Conservation (phyloP, 2,797 vertebrate genomes). For the Lepilemur ruficaudatus region DNA sequence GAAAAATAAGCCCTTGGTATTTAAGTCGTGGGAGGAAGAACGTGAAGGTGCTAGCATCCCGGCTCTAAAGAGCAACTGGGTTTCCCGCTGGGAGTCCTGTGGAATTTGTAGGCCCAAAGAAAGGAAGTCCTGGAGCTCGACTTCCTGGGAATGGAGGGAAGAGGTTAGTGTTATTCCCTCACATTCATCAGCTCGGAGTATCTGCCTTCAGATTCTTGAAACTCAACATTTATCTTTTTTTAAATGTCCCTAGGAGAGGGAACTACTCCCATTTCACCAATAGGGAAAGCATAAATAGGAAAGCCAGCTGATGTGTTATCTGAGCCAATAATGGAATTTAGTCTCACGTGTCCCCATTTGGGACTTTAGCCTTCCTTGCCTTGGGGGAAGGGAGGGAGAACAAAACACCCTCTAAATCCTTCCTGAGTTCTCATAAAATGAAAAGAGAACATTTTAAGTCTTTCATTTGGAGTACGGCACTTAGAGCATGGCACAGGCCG, state of each 20-base stretch:
- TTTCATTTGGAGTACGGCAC: neutral
- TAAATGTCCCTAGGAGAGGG: neutral
- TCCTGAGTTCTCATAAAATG: neutral
- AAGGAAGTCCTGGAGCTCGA: neutral
- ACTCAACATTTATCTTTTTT: slow-evolving; percentile 21
- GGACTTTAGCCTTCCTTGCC: neutral
- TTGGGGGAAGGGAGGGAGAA: neutral
- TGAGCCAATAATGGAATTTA: neutral
- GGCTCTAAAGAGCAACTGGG: neutral
- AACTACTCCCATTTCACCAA: neutral
- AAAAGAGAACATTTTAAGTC: neutral
- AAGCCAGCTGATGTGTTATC: slow-evolving; percentile 23
- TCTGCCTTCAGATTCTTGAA: neutral
- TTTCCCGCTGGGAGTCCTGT: neutral
- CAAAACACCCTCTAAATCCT: slow-evolving; percentile 7
- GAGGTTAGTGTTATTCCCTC: neutral
- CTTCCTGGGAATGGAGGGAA: neutral
- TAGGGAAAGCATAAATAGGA: slow-evolving; percentile 18
- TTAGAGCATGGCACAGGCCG: neutral
- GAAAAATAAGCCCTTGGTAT: neutral
- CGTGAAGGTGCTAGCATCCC: neutral
- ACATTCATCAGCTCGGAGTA: neutral
- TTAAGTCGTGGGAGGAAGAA: neutral
- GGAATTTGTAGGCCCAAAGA: neutral
- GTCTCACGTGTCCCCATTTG: neutral